Conservation (phyloP, 2,888 invertebrate species). For the Antitype chi region DNA sequence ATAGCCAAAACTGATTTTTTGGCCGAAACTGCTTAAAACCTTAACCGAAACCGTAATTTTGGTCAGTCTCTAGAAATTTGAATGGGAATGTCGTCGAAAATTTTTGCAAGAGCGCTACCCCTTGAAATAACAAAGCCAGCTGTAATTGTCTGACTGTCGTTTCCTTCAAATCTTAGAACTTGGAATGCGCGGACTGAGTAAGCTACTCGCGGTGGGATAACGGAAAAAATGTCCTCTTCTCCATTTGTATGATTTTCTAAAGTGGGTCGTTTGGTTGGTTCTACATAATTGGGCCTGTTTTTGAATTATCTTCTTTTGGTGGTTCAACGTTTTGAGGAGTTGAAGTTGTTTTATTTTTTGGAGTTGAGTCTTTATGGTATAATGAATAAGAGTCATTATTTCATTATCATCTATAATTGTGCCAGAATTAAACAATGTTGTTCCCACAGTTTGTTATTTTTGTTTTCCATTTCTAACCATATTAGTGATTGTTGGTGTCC, state of each 20-base stretch:
- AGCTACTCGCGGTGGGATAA: constrained; percentile 60
- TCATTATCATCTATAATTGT: not conserved
- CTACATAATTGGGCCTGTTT: constrained; percentile 61
- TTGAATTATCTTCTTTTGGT: constrained; percentile 47
- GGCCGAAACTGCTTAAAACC: not conserved
- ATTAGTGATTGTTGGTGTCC: not conserved
- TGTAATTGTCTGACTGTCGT: constrained; percentile 69
- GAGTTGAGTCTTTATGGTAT: not conserved
- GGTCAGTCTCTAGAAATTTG: constrained; percentile 29
- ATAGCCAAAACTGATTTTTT: not conserved
- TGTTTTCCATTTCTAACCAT: not conserved
- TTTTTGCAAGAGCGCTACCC: constrained; percentile 60
- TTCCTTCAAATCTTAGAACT: constrained; percentile 60
- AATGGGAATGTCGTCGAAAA: constrained; percentile 55
- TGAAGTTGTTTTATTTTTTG: constrained; percentile 13
- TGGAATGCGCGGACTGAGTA: constrained; percentile 49
- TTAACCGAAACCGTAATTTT: not conserved
- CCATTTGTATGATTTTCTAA: constrained; percentile 64
- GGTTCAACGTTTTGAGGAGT: constrained; percentile 22
- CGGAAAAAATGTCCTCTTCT: constrained; percentile 59
- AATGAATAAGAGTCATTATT: not conserved
- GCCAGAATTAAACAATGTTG: not conserved
- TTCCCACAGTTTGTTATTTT: not conserved
- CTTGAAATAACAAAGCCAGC: constrained; percentile 68
- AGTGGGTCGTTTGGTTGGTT: constrained; percentile 61